phyloP scores from a whole-genome alignment of 2,888 invertebrate species.

The Noctua fimbriata region DNA sequence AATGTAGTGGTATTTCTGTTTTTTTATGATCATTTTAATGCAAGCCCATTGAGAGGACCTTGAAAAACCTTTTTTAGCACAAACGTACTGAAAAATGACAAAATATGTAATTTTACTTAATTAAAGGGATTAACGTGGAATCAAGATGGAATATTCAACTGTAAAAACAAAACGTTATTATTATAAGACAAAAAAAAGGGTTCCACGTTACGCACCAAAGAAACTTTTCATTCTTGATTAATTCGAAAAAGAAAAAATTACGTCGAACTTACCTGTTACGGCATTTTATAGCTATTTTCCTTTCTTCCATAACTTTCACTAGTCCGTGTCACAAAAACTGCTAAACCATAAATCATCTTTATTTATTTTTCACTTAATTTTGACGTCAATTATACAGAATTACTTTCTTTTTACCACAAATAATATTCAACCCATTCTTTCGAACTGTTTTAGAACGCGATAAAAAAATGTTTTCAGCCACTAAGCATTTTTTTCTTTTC shows the following conservation, averaged over 20 bases:
- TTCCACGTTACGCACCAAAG: not conserved
- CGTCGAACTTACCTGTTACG: slow-evolving; percentile 57
- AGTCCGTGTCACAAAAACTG: slow-evolving; percentile 61
- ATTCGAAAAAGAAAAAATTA: not conserved
- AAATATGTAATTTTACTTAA: not conserved
- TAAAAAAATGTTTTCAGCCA: slow-evolving; percentile 7
- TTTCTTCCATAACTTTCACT: slow-evolving; percentile 47
- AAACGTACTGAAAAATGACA: not conserved
- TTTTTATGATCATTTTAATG: not conserved
- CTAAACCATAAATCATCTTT: slow-evolving; percentile 57
- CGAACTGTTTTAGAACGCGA: slow-evolving; percentile 28
- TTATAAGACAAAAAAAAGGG: not conserved
- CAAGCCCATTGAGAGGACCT: not conserved
- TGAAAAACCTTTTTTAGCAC: not conserved
- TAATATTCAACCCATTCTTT: slow-evolving; percentile 50
- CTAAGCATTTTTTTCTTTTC: slow-evolving; percentile 8
- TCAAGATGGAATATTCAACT: not conserved
- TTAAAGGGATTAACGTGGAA: not conserved
- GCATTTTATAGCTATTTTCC: slow-evolving; percentile 27
- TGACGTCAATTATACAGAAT: slow-evolving; percentile 21
- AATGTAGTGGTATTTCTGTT: not conserved
- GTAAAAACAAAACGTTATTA: not conserved
- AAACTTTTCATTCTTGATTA: not conserved
- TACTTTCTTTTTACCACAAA: slow-evolving; percentile 24
- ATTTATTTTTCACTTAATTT: slow-evolving; percentile 37